Base-by-base conservation (phyloP, 2,113 vertebrate species). In the Solea solea region DNA sequence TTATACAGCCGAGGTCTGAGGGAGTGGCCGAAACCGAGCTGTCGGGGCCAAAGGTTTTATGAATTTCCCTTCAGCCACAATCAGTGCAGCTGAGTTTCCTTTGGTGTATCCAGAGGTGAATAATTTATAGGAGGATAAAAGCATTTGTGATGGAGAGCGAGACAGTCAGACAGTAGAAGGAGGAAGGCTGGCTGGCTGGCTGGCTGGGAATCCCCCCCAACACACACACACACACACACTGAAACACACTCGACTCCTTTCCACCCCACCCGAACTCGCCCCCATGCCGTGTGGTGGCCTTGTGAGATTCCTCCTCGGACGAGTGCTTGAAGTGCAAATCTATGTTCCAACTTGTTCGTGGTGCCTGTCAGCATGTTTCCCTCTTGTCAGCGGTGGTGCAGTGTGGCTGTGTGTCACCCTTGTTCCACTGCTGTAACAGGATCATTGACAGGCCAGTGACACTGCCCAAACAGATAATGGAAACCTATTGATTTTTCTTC, bases 371-470 rank as follows among this genome's bases (percentile, higher is more conserved):
- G 95, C 86, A 84, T 94, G 95, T 96, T 95, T 95, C 94, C 92
- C 93, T 96, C 94, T 95, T 97, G 97, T 98, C 96, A 96, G 95
- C 94, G 94, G 94, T 94, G 92, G 95, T 95, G 93, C 95, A 96
- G 96, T 90, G 87, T 86, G 83, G 95, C 94, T 93, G 93, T 81
- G 93, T 93, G 93, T 97, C 95, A 91, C 91, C 88, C 89, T 77
- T 78, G 90, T 87, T 83, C 88, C 58, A 39, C 80, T 53, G 71
- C 91, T 94, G 93, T 96, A 96, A 97, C 96, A 93, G 96, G 96
- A 96, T 97, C 96, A 97, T 96, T 97, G 96, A 97, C 97, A 96
- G 93, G 93, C 95, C 92, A 95, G 94, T 96, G 97, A 99, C 98
- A 97, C 95, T 93, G 94, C 94, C 93, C 88, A 93, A 97, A 94